Conservation (phyloP, 2,113 vertebrate genomes). For the Mesitornis unicolor region DNA sequence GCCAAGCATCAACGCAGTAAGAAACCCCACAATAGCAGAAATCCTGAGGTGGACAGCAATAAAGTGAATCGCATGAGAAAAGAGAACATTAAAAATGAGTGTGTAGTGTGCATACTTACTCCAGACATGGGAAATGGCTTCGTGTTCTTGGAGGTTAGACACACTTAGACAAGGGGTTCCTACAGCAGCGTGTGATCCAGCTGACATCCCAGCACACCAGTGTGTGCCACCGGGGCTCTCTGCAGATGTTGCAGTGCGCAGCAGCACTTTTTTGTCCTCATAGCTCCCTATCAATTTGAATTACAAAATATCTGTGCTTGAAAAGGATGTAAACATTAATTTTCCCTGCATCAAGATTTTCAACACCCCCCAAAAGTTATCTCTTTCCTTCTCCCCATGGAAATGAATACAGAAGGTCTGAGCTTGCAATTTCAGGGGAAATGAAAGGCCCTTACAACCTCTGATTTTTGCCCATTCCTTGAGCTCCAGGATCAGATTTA, state of each 20-base stretch:
- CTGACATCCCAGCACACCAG: neutral
- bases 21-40: conserved; percentile 12
- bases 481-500: neutral
- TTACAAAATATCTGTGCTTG: neutral
- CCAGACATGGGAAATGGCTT: neutral
- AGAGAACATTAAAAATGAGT: neutral
- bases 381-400: neutral
- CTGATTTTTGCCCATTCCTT: neutral
- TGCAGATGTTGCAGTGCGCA: neutral
- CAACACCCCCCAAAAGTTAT: neutral
- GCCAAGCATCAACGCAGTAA: neutral
- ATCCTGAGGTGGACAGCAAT: neutral
- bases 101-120: neutral
- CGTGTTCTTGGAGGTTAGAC: neutral
- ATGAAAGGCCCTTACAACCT: neutral
- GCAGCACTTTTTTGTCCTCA: neutral
- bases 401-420: neutral
- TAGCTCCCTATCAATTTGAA: neutral
- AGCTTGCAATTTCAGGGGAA: neutral
- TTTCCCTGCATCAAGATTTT: neutral
- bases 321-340: neutral
- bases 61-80: conserved; percentile 1
- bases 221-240: neutral
- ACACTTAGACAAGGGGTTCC: neutral
- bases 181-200: neutral